These are phyloP conservation scores for Diploscapter pachys DNA, from an alignment of 1,140 invertebrate genomes.

Conservation along the genomic window DNA sequence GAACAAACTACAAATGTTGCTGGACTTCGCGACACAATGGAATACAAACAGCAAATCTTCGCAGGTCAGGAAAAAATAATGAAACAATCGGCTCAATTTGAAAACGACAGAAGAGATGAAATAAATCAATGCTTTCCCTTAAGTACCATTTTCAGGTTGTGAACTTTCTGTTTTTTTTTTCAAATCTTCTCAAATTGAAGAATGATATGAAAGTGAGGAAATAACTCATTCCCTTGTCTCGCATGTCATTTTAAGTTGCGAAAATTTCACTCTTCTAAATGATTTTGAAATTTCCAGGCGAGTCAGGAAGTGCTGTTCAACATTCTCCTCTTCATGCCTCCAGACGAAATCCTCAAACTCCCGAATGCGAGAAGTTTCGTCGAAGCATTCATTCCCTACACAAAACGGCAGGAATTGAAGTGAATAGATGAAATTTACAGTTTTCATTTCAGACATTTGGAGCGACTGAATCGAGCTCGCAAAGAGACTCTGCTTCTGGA, in stretches of 20 bases:
- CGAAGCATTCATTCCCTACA: slow-evolving; percentile 50
- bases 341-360: slow-evolving; percentile 42
- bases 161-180: slow-evolving; percentile 26
- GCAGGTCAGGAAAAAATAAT: slow-evolving; percentile 30
- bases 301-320: slow-evolving; percentile 44
- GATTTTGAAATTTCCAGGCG: slow-evolving; percentile 39
- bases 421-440: slow-evolving; percentile 6
- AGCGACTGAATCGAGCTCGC: slow-evolving; percentile 40
- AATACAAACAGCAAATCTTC: slow-evolving; percentile 53
- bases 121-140: no score
- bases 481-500: slow-evolving; percentile 43
- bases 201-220: neutral
- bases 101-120: no score
- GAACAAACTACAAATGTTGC: slow-evolving; percentile 42
- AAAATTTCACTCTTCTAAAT: neutral
- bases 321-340: slow-evolving; percentile 40
- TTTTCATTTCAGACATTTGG: slow-evolving; percentile 50
- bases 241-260: no score
- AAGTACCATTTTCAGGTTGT: neutral
- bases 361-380: slow-evolving; percentile 45
- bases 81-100: slow-evolving; percentile 3
- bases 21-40: slow-evolving; percentile 53
- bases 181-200: neutral
- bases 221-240: neutral
- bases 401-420: slow-evolving; percentile 41